These are phyloP conservation scores for Drosophila mimica DNA, from an alignment of 2,888 invertebrate genomes.

Conservation along the genomic window DNA sequence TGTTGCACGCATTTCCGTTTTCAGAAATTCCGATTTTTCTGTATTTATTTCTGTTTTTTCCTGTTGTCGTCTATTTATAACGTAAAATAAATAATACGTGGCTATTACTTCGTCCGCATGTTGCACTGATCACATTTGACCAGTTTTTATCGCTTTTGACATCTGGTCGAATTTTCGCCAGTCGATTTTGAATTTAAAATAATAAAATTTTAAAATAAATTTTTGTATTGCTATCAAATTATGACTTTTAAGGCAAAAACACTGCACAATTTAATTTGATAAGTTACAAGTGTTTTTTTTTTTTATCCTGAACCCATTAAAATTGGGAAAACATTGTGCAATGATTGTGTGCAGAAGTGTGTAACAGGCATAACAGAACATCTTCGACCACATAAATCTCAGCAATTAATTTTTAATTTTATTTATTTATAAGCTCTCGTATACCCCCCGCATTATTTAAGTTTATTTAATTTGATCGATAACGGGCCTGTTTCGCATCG, in stretches of 20 bases:
- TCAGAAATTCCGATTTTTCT: constrained; percentile 10
- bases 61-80: constrained; percentile 48
- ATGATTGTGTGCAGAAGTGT: no score
- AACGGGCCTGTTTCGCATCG: not conserved
- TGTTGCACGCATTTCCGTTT: constrained; percentile 1
- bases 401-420: not conserved
- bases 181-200: constrained; percentile 29
- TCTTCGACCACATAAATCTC: not conserved
- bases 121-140: constrained; percentile 54
- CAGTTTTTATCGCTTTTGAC: constrained; percentile 50
- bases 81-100: constrained; percentile 51
- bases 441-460: not conserved
- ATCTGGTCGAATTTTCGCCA: constrained; percentile 30
- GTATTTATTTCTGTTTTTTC: constrained; percentile 12
- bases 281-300: no score
- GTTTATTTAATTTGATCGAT: not conserved
- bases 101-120: constrained; percentile 37
- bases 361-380: no score
- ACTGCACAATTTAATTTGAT: not conserved
- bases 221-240: not conserved
- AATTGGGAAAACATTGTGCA: not conserved
- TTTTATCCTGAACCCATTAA: not conserved
- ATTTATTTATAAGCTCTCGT: not conserved
- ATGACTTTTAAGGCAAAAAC: not conserved
- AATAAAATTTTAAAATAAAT: no score